These are phyloP conservation scores for Drosophila mulleri DNA, from an alignment of 2,888 invertebrate species.

Conservation along the genomic window DNA sequence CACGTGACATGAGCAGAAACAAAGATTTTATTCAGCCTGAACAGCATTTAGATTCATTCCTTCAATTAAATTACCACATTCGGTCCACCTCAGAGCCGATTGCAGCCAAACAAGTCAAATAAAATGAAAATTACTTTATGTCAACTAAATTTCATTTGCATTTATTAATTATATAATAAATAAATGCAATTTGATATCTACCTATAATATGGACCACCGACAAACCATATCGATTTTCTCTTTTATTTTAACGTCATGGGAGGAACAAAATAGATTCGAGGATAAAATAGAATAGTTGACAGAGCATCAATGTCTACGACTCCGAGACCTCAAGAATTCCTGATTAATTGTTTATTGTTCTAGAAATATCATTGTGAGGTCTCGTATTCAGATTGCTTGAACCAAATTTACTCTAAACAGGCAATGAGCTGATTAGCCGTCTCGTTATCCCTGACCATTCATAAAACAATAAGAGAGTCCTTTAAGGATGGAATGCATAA, in stretches of 20 bases:
- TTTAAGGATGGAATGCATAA: slow-evolving; percentile 36
- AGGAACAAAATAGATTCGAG: too few species aligned
- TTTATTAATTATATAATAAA: background rate
- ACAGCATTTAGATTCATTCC: background rate
- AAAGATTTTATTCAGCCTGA: background rate
- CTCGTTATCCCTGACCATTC: background rate
- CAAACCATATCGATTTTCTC: too few species aligned
- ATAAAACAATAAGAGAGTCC: slow-evolving; percentile 20
- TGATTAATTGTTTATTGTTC: background rate
- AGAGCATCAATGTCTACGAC: too few species aligned
- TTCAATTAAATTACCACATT: background rate
- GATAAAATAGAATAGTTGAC: too few species aligned
- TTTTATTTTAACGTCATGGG: too few species aligned
- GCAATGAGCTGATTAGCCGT: slow-evolving; percentile 41
- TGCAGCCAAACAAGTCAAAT: background rate
- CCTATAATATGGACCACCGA: too few species aligned
- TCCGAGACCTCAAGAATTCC: too few species aligned
- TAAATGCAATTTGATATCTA: background rate
- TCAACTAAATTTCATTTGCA: background rate
- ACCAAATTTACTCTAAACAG: slow-evolving; percentile 14
- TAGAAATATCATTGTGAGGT: background rate
- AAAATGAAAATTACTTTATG: too few species aligned
- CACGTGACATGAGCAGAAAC: slow-evolving; percentile 1
- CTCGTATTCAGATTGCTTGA: background rate
- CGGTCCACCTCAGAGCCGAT: background rate